Conservation (phyloP, 35 echinoderm and acorn worm genomes). For the Ophioderma brevispina region DNA sequence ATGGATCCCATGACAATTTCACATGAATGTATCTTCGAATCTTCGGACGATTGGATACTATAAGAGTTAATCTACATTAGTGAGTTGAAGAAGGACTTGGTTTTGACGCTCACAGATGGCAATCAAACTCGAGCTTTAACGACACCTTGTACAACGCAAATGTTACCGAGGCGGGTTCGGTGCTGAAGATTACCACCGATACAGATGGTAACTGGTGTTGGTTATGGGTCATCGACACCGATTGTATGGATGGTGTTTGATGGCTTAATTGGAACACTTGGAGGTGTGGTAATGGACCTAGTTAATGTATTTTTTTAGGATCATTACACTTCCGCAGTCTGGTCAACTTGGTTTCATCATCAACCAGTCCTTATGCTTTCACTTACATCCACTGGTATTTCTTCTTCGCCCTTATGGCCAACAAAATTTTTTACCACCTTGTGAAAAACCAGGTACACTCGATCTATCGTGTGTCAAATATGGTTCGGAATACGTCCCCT, state of each 20-base stretch:
- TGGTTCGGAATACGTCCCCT: slow-evolving; percentile 78
- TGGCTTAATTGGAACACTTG: slow-evolving; percentile 54
- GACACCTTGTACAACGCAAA: too few species aligned
- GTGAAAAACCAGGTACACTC: slow-evolving; percentile 10
- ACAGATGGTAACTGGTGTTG: neutral
- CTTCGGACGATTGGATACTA: too few species aligned
- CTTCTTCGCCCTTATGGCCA: slow-evolving; percentile 58
- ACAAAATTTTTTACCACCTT: slow-evolving; percentile 9
- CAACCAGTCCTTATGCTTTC: slow-evolving; percentile 83
- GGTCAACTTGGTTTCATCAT: slow-evolving; percentile 82
- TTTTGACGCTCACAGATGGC: too few species aligned
- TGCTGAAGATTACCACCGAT: too few species aligned
- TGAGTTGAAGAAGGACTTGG: too few species aligned
- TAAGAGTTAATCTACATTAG: too few species aligned
- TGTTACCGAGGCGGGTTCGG: too few species aligned
- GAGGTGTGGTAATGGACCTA: slow-evolving; percentile 73
- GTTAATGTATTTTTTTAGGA: slow-evolving; percentile 72
- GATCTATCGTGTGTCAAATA: slow-evolving; percentile 70
- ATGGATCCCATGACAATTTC: too few species aligned
- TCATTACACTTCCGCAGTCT: slow-evolving; percentile 65
- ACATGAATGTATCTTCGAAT: too few species aligned
- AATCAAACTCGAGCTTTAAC: too few species aligned
- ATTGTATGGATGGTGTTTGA: slow-evolving; percentile 34
- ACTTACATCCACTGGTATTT: slow-evolving; percentile 63
- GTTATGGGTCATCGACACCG: neutral